Conservation (phyloP, 1,140 invertebrate genomes). For the Chymomyza costata region DNA sequence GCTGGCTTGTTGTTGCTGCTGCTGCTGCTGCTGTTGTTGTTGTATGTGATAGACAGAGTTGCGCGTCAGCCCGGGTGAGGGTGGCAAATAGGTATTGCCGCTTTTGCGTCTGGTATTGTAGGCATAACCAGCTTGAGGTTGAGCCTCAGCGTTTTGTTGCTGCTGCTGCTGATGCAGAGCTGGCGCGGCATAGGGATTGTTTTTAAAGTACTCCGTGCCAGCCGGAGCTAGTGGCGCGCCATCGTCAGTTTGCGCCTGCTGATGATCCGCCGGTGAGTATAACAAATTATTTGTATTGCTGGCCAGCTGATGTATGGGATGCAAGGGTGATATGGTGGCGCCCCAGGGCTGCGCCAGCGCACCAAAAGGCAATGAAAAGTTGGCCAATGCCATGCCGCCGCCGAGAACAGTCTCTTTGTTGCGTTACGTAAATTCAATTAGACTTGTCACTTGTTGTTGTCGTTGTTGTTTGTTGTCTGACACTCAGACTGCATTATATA, state of each 20-base stretch:
- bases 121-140: conserved; percentile 40
- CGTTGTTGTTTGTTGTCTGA: background rate
- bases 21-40: conserved; percentile 31
- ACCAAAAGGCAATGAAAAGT: conserved; percentile 73
- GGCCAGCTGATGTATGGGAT: conserved; percentile 69
- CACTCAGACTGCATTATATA: conserved; percentile 17
- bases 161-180: conserved; percentile 35
- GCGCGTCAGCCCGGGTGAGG: conserved; percentile 42
- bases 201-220: conserved; percentile 48
- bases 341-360: conserved; percentile 60
- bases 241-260: conserved; percentile 40
- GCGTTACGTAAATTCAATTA: conserved; percentile 20
- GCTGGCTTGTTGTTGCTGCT: conserved; percentile 43
- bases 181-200: conserved; percentile 53
- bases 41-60: conserved; percentile 59
- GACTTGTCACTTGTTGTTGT: conserved; percentile 2
- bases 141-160: conserved; percentile 10
- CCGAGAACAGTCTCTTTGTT: background rate
- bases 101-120: conserved; percentile 54
- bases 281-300: conserved; percentile 73
- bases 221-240: conserved; percentile 8
- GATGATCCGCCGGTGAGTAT: conserved; percentile 70
- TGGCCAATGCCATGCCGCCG: conserved; percentile 64
- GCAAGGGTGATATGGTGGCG: conserved; percentile 66
- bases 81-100: conserved; percentile 64